phyloP scores from a whole-genome alignment of 2,113 vertebrate species.

The Hippocampus barbouri region DNA sequence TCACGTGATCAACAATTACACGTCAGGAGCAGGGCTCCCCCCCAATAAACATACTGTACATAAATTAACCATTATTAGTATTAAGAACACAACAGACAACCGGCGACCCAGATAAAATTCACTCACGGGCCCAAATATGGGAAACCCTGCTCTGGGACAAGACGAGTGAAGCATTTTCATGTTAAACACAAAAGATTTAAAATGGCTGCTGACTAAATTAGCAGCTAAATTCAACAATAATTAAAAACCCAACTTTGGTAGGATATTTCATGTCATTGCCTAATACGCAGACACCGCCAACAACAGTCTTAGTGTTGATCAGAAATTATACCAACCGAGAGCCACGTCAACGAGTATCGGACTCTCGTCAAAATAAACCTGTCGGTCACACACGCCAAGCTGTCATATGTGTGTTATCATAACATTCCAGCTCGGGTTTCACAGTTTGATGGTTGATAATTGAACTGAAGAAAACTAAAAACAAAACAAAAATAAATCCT shows the following conservation, averaged over 20 bases:
- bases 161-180: constrained; percentile 17
- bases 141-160: neutral
- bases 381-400: neutral
- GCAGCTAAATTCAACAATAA: constrained; percentile 8
- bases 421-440: neutral
- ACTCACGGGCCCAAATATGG: too few species aligned
- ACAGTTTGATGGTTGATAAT: neutral
- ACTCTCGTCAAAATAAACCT: neutral
- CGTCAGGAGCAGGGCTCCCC: neutral
- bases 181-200: constrained; percentile 40
- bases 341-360: neutral
- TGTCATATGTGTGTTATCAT: neutral
- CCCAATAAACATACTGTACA: constrained; percentile 7
- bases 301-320: constrained; percentile 7
- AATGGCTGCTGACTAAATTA: constrained; percentile 3
- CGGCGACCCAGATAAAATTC: neutral
- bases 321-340: constrained; percentile 28
- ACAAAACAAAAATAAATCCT: neutral
- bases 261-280: constrained; percentile 28
- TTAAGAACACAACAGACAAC: constrained; percentile 1
- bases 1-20: neutral
- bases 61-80: neutral
- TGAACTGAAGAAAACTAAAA: neutral
- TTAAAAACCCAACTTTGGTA: constrained; percentile 62
- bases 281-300: constrained; percentile 19